Conservation (phyloP, 2,797 vertebrate species). For the Spinibarbus caldwelli region DNA sequence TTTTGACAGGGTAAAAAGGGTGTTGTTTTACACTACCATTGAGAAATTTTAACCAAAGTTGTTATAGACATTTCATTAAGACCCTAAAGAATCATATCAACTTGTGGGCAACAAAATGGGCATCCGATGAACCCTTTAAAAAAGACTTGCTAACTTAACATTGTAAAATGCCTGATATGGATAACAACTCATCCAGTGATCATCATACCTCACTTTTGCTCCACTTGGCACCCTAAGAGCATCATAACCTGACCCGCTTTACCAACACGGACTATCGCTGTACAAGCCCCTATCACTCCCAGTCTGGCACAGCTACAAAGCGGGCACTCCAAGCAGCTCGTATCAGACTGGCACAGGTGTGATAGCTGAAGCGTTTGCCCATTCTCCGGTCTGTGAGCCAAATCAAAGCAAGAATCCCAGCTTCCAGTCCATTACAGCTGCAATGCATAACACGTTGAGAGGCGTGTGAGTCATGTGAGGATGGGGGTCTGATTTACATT, state of each 20-base stretch:
- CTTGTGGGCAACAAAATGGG: too few species aligned
- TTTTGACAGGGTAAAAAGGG: too few species aligned
- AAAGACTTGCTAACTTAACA: neutral
- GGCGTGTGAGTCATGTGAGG: slow-evolving; percentile 39
- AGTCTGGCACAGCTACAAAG: slow-evolving; percentile 54
- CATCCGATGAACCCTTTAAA: neutral
- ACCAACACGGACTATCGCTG: slow-evolving; percentile 18
- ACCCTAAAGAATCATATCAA: too few species aligned
- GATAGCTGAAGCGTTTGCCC: slow-evolving; percentile 68
- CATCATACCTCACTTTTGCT: slow-evolving; percentile 40
- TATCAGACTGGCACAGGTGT: slow-evolving; percentile 64
- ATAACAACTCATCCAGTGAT: slow-evolving; percentile 1
- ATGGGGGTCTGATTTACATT: slow-evolving; percentile 54
- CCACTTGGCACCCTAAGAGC: slow-evolving; percentile 25
- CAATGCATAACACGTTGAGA: slow-evolving; percentile 44
- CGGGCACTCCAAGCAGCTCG: slow-evolving; percentile 27
- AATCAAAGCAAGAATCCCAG: slow-evolving; percentile 73
- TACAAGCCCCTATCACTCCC: slow-evolving; percentile 18
- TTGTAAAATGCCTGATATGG: slow-evolving; percentile 14
- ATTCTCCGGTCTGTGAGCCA: slow-evolving; percentile 76
- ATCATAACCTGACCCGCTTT: slow-evolving; percentile 26
- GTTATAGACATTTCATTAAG: too few species aligned
- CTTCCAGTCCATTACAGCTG: slow-evolving; percentile 48
- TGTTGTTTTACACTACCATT: too few species aligned
- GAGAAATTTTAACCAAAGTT: too few species aligned